Evolutionary conservation across 2,888 invertebrate genomes (phyloP), one percentile per base, ranked within the genome.

Genomic region (Oligia latruncula): DNA sequence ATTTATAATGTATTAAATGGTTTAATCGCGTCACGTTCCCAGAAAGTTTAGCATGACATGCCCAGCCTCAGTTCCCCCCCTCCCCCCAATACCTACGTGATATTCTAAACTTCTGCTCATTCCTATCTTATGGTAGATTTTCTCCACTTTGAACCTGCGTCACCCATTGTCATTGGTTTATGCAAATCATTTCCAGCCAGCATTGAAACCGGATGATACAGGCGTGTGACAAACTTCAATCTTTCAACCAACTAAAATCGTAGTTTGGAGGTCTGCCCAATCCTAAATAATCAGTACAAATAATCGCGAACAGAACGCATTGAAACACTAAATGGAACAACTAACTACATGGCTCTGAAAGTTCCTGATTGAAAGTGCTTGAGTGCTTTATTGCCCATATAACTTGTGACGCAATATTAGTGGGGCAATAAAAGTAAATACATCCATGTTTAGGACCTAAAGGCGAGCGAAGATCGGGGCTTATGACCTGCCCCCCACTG

Each of bases 301-400:
- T 29, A 40, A 43, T 40, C 20, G n/a, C 6, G 1, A 70, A 77
- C n/a, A 80, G 64, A 76, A 70, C 64, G 66, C 64, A 77, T 64
- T 73, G 73, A 52, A 71, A 65, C 65, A 67, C n/a, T 78, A 67
- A 85, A 80, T 78, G 35, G 64, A 65, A 64, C 72, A 83, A 77
- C 49, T 76, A 83, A 79, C 62, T 74, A 84, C 66, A 64, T 79
- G 71, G 66, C 68, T 71, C 64, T 60, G 74, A 80, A 74, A 80
- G 78, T 71, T 49, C 29, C 64, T 77, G 81, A 80, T 82, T 87
- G 81, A 76, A 88, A 85, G 83, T 87, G 86, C 58, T 78, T 15
- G 55, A 80, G 67, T 80, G 60, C 76, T 88, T 87, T 88, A 87
- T 84, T 67, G 65, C 55, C 77, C 67, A 55, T 81, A 65, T 55